phyloP scores from a whole-genome alignment of 2,113 vertebrate species.

The Leptocoma aspasia region DNA sequence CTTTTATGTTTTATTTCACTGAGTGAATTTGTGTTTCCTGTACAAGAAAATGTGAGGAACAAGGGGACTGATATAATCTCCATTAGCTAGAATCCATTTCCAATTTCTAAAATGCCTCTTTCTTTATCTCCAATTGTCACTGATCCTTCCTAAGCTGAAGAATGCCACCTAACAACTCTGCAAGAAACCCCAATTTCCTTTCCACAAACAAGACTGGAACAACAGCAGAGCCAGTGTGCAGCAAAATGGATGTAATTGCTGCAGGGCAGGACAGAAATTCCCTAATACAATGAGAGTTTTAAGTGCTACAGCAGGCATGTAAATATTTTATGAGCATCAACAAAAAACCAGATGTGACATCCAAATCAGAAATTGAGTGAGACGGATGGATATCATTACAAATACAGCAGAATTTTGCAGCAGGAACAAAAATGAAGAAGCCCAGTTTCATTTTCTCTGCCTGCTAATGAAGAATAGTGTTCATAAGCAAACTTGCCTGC shows the following conservation, averaged over 20 bases:
- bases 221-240: neutral
- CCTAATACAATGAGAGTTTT: slow-evolving; percentile 34
- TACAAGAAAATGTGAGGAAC: neutral
- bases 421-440: neutral
- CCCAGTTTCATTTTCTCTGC: neutral
- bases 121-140: neutral
- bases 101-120: neutral
- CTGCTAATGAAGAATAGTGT: neutral
- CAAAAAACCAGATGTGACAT: neutral
- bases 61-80: neutral
- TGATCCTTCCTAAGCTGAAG: neutral
- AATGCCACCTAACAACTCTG: neutral
- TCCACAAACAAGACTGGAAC: neutral
- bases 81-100: neutral
- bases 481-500: neutral
- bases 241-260: slow-evolving; percentile 15
- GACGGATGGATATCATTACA: neutral
- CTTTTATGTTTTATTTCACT: neutral
- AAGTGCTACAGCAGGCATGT: slow-evolving; percentile 37
- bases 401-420: neutral
- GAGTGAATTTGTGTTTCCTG: neutral
- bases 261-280: slow-evolving; percentile 39
- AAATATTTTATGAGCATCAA: slow-evolving; percentile 55
- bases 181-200: neutral
- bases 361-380: neutral